Evolutionary conservation across 1,140 invertebrate genomes (phyloP).

Genomic region (Drosophila trapezifrons): DNA sequence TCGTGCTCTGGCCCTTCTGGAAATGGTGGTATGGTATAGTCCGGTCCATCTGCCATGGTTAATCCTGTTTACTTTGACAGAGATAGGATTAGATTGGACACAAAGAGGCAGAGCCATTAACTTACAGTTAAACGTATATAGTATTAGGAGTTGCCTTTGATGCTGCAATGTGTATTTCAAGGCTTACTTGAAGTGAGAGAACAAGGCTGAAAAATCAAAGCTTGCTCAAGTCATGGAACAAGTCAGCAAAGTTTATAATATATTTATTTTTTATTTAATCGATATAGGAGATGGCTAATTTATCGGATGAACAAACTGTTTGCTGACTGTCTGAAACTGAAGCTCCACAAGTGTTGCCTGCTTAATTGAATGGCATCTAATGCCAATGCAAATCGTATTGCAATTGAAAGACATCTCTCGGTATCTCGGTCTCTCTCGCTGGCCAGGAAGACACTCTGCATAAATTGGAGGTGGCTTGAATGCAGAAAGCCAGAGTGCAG

Average conservation of each 20-base stretch:
- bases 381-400: slow-evolving; percentile 28
- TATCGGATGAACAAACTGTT: not conserved
- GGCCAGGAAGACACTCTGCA: slow-evolving; percentile 44
- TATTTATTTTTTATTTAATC: no score
- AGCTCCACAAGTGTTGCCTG: slow-evolving; percentile 38
- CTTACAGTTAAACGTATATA: not conserved
- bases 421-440: not conserved
- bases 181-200: not conserved
- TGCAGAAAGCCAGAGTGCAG: slow-evolving; percentile 47
- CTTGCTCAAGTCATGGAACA: no score
- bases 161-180: not conserved
- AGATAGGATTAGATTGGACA: not conserved
- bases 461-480: slow-evolving; percentile 67
- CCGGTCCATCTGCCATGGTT: not conserved
- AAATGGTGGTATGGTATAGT: slow-evolving; percentile 8
- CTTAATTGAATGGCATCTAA: slow-evolving; percentile 54
- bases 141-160: not conserved
- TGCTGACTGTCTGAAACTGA: not conserved
- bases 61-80: not conserved
- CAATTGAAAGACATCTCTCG: slow-evolving; percentile 22
- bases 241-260: no score
- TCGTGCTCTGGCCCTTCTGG: no score
- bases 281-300: not conserved
- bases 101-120: not conserved
- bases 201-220: not conserved